phyloP scores from a whole-genome alignment of 2,888 invertebrate genomes.

The Rotaria socialis region DNA sequence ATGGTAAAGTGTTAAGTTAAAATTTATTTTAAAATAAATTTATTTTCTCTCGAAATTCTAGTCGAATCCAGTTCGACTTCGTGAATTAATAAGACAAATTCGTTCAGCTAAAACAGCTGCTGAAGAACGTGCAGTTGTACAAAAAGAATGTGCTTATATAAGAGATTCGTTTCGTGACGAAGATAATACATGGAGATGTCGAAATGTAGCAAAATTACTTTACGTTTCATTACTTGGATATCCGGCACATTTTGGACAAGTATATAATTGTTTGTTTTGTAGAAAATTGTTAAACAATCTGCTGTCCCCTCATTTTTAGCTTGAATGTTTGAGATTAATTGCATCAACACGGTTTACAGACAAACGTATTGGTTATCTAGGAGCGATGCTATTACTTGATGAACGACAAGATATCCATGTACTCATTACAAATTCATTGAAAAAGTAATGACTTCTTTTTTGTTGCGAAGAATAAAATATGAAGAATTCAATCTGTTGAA shows the following conservation, averaged over 20 bases:
- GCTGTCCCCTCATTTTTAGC: conserved; percentile 60
- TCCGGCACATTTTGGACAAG: conserved; percentile 95
- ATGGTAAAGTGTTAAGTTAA: background rate
- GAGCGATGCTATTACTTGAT: conserved; percentile 94
- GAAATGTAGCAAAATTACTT: conserved; percentile 95
- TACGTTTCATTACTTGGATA: conserved; percentile 99
- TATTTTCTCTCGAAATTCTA: background rate
- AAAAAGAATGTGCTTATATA: conserved; percentile 98
- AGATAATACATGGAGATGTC: conserved; percentile 97
- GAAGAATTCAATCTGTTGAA: too few relatives aligned
- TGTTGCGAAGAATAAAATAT: too few relatives aligned
- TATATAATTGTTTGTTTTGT: conserved; percentile 49
- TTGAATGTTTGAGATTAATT: conserved; percentile 96
- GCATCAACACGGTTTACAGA: conserved; percentile 97
- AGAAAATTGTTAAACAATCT: too few relatives aligned
- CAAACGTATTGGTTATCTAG: conserved; percentile 96
- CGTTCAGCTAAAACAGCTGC: conserved; percentile 94
- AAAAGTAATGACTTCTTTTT: conserved; percentile 73
- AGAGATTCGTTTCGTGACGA: conserved; percentile 95
- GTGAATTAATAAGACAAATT: conserved; percentile 95
- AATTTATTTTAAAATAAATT: background rate
- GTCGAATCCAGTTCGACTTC: conserved; percentile 65
- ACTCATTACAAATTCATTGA: conserved; percentile 94
- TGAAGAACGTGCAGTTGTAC: conserved; percentile 95
- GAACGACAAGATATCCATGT: conserved; percentile 97